Percentiles rank a stretch among this genome's conserved stretches.
Conservation (phyloP, 2,113 vertebrate species). For the Cariama cristata region DNA sequence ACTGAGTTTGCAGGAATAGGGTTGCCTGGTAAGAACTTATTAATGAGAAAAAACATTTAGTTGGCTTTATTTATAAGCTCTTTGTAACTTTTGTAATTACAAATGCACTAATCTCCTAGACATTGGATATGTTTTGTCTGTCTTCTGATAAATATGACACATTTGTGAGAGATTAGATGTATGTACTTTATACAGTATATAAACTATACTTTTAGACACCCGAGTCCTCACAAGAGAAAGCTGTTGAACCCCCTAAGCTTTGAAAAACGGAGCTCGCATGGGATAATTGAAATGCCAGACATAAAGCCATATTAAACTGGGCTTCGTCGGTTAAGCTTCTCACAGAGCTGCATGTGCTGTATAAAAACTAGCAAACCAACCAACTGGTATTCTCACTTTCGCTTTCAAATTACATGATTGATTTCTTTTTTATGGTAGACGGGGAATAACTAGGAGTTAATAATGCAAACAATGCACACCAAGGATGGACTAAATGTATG, state of each 20-base stretch:
- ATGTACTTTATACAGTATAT: neutral
- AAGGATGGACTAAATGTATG: neutral
- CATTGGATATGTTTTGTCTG: neutral
- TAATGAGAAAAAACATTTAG: neutral
- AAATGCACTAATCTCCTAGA: neutral
- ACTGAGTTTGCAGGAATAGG: neutral
- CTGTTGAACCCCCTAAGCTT: conserved; percentile 3
- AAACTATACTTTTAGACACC: neutral
- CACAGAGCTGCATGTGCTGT: neutral
- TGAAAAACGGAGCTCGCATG: neutral
- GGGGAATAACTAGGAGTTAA: neutral
- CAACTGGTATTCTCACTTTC: neutral
- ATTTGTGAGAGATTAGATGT: neutral
- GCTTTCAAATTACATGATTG: neutral
- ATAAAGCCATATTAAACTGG: conserved; percentile 48
- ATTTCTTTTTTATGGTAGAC: neutral
- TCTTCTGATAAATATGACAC: neutral
- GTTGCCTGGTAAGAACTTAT: neutral
- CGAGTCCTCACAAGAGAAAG: neutral
- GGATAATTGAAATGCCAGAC: conserved; percentile 39
- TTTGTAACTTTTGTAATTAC: neutral
- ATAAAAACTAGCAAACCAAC: neutral
- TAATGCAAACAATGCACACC: neutral
- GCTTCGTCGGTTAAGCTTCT: conserved; percentile 19
- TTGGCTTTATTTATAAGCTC: neutral